Evolutionary conservation across 2,888 invertebrate species (phyloP).

Genomic region (Cephus spinipes): DNA sequence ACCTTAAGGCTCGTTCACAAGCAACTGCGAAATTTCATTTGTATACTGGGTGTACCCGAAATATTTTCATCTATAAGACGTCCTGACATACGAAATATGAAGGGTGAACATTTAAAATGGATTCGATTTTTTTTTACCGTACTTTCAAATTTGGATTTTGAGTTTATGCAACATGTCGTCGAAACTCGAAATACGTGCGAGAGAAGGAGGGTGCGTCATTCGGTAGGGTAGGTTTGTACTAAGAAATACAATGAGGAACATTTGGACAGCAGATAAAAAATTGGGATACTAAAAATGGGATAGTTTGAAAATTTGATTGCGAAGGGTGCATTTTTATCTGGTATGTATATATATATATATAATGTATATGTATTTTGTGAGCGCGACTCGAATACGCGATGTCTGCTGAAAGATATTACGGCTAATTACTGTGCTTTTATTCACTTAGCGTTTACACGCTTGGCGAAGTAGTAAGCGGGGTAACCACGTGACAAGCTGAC

Average conservation of each 20-base stretch:
- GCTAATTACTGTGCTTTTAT: constrained; percentile 6
- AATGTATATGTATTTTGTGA: background rate
- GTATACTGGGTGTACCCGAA: background rate
- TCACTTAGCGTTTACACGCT: constrained; percentile 9
- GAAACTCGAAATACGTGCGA: too few species aligned
- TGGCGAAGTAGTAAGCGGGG: background rate
- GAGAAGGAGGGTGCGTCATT: too few species aligned
- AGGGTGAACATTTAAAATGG: too few species aligned
- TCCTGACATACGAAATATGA: background rate
- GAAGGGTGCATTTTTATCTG: background rate
- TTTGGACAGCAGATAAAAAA: background rate
- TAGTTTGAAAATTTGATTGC: background rate
- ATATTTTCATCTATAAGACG: background rate
- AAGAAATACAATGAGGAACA: background rate
- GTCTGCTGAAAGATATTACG: constrained; percentile 1
- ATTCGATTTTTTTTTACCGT: too few species aligned
- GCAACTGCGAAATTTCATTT: background rate
- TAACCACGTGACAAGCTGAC: background rate
- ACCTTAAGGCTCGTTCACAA: background rate
- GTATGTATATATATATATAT: background rate
- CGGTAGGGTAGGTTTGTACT: background rate
- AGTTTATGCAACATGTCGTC: too few species aligned
- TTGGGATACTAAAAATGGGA: background rate
- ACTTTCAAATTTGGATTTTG: too few species aligned
- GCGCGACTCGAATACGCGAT: background rate